phyloP scores from a whole-genome alignment of 2,888 invertebrate genomes.

The Anodontia alba region DNA sequence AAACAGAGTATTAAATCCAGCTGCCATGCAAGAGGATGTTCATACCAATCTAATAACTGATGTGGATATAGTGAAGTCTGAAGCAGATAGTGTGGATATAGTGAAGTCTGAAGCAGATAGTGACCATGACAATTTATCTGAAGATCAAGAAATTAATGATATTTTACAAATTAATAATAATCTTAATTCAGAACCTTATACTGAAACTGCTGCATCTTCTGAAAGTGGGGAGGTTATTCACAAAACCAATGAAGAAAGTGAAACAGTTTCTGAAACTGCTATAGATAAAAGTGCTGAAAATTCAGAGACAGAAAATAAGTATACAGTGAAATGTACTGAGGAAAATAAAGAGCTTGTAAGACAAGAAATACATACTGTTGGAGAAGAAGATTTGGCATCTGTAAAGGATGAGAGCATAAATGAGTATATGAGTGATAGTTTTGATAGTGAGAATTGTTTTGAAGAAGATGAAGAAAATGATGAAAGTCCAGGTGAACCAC shows the following conservation, averaged over 20 bases:
- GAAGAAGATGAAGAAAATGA: slow-evolving; percentile 1
- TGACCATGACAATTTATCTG: neutral
- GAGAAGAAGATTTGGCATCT: neutral
- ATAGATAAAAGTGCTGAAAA: neutral
- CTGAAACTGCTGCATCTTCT: too few species aligned
- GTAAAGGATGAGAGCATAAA: slow-evolving; percentile 31
- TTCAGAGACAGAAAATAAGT: too few species aligned
- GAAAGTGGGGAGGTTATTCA: too few species aligned
- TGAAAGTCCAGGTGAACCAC: neutral
- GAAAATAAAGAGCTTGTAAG: neutral
- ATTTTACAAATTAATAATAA: neutral
- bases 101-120: neutral
- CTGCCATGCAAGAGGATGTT: neutral
- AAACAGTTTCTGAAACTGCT: neutral
- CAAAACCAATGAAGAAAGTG: neutral
- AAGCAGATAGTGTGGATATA: neutral
- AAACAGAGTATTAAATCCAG: neutral
- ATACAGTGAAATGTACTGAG: too few species aligned
- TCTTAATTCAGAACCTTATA: neutral
- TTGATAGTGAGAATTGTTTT: neutral
- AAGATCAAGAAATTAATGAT: neutral
- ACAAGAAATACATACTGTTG: neutral
- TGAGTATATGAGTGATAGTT: slow-evolving; percentile 33
- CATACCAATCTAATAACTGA: neutral
- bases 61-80: neutral